Percentiles rank a stretch among this genome's conserved stretches.
phyloP scores from a whole-genome alignment of 2,888 invertebrate species.

The Rhamphomyia laevipes region DNA sequence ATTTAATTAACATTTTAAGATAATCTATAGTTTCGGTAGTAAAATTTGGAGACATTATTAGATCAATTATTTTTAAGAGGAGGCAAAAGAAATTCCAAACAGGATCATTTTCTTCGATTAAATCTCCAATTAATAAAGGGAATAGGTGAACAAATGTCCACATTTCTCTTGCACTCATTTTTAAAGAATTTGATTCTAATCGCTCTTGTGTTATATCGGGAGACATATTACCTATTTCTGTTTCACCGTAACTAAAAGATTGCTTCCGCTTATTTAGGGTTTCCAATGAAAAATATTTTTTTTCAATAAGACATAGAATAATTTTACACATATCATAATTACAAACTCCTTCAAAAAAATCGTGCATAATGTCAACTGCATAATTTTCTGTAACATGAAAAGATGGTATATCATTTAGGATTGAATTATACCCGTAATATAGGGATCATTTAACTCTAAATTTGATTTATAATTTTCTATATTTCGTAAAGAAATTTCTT shows the following conservation, averaged over 20 bases:
- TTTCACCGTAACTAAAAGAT: slow-evolving; percentile 8
- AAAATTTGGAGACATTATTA: slow-evolving; percentile 1
- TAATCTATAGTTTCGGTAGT: background rate
- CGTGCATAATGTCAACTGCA: slow-evolving; percentile 4
- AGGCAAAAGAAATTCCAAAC: slow-evolving; percentile 9
- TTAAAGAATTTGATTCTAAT: slow-evolving; percentile 4
- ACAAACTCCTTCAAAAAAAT: slow-evolving; percentile 11
- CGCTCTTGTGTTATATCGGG: background rate
- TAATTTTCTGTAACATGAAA: slow-evolving; percentile 11
- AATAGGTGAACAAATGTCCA: slow-evolving; percentile 8
- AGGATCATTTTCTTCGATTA: slow-evolving; percentile 7
- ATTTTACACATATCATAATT: slow-evolving; percentile 7
- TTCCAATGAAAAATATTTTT: slow-evolving; percentile 7
- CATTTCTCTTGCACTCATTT: slow-evolving; percentile 11
- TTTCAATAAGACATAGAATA: slow-evolving; percentile 3
- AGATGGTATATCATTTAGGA: slow-evolving; percentile 9
- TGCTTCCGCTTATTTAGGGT: slow-evolving; percentile 7
- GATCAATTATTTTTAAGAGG: slow-evolving; percentile 5
- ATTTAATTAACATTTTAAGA: background rate
- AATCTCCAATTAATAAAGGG: slow-evolving; percentile 12
- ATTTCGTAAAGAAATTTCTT: background rate
- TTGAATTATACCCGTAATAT: slow-evolving; percentile 8
- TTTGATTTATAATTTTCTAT: background rate
- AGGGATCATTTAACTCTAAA: background rate
- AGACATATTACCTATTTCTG: slow-evolving; percentile 8